Evolutionary conservation across 2,113 vertebrate genomes (phyloP).

Genomic region (Rhodinocichla rosea): DNA sequence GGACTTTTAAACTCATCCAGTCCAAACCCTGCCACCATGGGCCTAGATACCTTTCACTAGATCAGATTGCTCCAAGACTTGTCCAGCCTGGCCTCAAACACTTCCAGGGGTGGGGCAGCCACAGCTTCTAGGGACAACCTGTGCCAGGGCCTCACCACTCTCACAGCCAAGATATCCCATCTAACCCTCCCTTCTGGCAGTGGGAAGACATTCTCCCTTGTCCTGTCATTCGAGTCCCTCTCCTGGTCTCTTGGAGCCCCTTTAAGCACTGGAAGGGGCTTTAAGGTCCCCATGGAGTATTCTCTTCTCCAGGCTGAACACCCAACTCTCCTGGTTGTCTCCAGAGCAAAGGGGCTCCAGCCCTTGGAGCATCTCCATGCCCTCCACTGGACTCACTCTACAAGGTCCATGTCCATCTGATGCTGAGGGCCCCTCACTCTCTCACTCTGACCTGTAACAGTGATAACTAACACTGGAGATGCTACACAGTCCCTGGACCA

Average conservation of each 20-base stretch:
- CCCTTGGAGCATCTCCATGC: accelerated
- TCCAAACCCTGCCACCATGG: background rate
- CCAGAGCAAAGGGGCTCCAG: background rate
- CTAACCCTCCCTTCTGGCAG: background rate
- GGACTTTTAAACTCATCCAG: background rate
- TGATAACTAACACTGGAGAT: background rate
- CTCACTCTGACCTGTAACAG: background rate
- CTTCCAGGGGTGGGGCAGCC: background rate
- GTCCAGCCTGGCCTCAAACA: background rate
- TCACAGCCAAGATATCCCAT: background rate
- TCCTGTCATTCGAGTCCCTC: background rate
- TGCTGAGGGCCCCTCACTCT: background rate
- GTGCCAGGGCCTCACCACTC: background rate
- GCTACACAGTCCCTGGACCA: background rate
- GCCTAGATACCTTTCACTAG: background rate
- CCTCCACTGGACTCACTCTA: background rate
- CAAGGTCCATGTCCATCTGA: background rate
- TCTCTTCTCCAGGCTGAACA: background rate
- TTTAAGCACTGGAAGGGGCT: background rate
- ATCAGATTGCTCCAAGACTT: background rate
- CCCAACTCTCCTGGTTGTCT: background rate
- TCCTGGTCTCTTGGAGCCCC: background rate
- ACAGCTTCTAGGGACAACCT: background rate
- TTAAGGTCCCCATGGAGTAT: background rate
- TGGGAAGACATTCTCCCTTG: background rate